Evolutionary conservation across 2,888 invertebrate species (phyloP).

Genomic region (Calameuta idolon): DNA sequence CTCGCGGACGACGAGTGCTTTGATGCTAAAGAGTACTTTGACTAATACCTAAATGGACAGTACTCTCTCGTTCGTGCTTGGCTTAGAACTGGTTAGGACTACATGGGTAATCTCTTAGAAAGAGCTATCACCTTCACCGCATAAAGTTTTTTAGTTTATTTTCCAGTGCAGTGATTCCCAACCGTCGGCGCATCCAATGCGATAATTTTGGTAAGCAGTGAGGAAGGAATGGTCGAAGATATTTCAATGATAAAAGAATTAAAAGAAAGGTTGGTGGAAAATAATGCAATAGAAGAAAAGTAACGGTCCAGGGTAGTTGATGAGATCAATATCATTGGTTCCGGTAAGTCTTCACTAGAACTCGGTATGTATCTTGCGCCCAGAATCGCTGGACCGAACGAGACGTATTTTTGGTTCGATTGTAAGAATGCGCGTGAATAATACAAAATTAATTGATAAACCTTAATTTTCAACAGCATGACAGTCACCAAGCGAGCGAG

Average conservation of each 20-base stretch:
- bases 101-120: background rate
- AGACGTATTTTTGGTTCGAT: background rate
- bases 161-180: background rate
- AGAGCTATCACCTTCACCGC: slow-evolving; percentile 8
- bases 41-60: too few species aligned
- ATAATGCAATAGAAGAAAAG: too few species aligned
- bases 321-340: too few species aligned
- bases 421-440: background rate
- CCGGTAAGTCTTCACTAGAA: too few species aligned
- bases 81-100: background rate
- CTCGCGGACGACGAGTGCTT: too few species aligned
- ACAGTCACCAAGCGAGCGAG: slow-evolving; percentile 37
- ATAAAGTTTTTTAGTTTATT: background rate
- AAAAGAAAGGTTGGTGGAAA: too few species aligned
- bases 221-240: too few species aligned
- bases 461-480: slow-evolving; percentile 57
- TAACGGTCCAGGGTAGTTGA: too few species aligned
- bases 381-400: slow-evolving; percentile 9
- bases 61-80: too few species aligned
- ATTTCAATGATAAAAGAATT: too few species aligned
- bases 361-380: background rate
- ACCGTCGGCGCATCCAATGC: background rate
- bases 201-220: too few species aligned
- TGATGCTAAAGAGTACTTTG: too few species aligned
- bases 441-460: slow-evolving; percentile 46